Evolutionary conservation across 1,140 invertebrate species (phyloP).

Genomic region (Holcopasites calliopsidis): DNA sequence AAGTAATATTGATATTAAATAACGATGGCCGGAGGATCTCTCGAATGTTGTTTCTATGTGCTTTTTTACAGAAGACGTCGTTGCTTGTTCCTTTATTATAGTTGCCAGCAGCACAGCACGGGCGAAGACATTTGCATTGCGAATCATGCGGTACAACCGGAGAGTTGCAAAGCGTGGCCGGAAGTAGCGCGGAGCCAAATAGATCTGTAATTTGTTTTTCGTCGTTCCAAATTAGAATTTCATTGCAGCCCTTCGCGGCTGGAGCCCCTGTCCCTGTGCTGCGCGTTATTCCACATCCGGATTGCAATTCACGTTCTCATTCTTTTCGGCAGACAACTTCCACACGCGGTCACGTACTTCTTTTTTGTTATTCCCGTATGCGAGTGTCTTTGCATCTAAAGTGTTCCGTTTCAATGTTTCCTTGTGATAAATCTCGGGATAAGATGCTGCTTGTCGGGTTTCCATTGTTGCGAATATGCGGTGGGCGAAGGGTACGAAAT

Average conservation of each 20-base stretch:
- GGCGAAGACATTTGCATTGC: not conserved
- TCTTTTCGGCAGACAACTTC: no score
- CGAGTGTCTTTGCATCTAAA: not conserved
- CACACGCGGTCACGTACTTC: not conserved
- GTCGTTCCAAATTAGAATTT: constrained; percentile 34
- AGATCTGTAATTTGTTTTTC: constrained; percentile 31
- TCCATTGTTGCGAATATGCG: not conserved
- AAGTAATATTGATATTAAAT: no score
- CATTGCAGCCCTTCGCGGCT: constrained; percentile 7
- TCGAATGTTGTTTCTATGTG: no score
- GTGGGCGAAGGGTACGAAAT: not conserved
- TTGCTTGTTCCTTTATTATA: not conserved
- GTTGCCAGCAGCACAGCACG: not conserved
- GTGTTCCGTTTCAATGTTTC: not conserved
- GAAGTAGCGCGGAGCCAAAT: not conserved
- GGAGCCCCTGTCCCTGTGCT: not conserved
- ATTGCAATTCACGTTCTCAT: not conserved
- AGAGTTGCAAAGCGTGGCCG: not conserved
- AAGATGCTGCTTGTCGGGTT: not conserved
- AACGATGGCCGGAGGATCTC: not conserved
- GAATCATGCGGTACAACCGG: not conserved
- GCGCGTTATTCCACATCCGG: not conserved
- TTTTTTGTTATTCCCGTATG: not conserved
- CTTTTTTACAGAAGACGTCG: not conserved
- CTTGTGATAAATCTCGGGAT: no score